Percentiles rank a stretch among this genome's conserved stretches.
Evolutionary conservation across 2,888 invertebrate species (phyloP).

Genomic region (Drosophila lutescens): DNA sequence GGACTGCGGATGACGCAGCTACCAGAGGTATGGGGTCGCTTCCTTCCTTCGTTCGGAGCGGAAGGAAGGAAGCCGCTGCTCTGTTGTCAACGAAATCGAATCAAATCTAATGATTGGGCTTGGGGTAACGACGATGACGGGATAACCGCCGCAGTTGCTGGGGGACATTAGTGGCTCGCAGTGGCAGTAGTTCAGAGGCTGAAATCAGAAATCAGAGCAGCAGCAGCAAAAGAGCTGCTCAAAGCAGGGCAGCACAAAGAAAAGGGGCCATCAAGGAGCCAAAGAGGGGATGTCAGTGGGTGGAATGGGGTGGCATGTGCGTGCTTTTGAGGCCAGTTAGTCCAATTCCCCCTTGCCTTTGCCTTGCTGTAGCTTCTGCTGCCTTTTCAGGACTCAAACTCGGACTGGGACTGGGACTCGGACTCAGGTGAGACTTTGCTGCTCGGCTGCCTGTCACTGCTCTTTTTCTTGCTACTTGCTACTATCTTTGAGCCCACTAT

Average conservation of each 20-base stretch:
- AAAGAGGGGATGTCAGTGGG: background rate
- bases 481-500: conserved; percentile 5
- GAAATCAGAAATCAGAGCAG: conserved; percentile 16
- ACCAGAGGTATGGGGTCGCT: background rate
- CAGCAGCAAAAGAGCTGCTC: background rate
- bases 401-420: too few species aligned
- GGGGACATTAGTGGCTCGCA: conserved; percentile 11
- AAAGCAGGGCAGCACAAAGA: background rate
- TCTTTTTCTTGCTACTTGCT: conserved; percentile 2
- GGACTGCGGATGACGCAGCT: conserved; percentile 33
- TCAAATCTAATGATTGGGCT: conserved; percentile 34
- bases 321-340: conserved; percentile 26
- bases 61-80: conserved; percentile 30
- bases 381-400: conserved; percentile 5
- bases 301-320: conserved; percentile 8
- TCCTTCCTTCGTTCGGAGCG: conserved; percentile 4
- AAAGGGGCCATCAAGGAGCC: background rate
- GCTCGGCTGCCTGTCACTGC: conserved; percentile 4
- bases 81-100: conserved; percentile 52
- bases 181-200: conserved; percentile 6
- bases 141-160: conserved; percentile 14
- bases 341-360: background rate
- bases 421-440: conserved; percentile 30
- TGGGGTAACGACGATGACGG: conserved; percentile 12
- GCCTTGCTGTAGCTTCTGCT: background rate